A percentile compares a stretch with the other conserved stretches of the same genome.
These are phyloP conservation scores for Neotoma lepida DNA, from an alignment of 2,113 vertebrate genomes.

Conservation along the genomic window DNA sequence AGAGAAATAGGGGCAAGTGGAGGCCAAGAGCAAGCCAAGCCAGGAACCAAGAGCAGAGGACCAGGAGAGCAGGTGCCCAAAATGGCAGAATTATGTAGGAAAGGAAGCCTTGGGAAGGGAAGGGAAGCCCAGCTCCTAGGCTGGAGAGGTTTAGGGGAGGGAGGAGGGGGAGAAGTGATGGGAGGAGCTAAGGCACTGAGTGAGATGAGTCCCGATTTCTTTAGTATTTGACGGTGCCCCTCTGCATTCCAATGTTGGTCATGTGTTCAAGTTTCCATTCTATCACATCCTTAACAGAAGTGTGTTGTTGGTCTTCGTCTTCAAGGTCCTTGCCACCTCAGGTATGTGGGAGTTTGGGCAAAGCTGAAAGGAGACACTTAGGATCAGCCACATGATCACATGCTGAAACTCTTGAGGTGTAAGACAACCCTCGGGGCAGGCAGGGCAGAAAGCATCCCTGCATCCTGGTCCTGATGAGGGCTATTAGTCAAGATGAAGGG, in stretches of 20 bases:
- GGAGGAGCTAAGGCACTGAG: neutral
- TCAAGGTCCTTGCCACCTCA: too few species aligned
- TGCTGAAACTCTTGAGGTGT: too few species aligned
- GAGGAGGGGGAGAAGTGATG: neutral
- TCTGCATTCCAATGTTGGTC: neutral
- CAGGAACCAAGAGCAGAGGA: neutral
- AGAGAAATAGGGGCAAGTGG: neutral
- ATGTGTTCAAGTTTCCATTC: accelerated
- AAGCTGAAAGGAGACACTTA: too few species aligned
- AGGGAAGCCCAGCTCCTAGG: neutral
- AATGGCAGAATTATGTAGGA: neutral
- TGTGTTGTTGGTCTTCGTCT: neutral
- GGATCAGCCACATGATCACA: too few species aligned
- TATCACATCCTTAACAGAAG: neutral
- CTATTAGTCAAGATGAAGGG: too few species aligned
- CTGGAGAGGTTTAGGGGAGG: neutral
- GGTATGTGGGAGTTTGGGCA: too few species aligned
- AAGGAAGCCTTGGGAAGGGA: neutral
- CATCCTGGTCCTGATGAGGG: too few species aligned
- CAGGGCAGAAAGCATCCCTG: too few species aligned
- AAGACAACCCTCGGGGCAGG: too few species aligned
- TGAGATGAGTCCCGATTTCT: neutral
- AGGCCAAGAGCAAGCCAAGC: neutral
- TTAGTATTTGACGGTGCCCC: accelerated
- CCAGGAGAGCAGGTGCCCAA: neutral